phyloP scores from a whole-genome alignment of 2,113 vertebrate genomes.

The Argyrosomus japonicus region DNA sequence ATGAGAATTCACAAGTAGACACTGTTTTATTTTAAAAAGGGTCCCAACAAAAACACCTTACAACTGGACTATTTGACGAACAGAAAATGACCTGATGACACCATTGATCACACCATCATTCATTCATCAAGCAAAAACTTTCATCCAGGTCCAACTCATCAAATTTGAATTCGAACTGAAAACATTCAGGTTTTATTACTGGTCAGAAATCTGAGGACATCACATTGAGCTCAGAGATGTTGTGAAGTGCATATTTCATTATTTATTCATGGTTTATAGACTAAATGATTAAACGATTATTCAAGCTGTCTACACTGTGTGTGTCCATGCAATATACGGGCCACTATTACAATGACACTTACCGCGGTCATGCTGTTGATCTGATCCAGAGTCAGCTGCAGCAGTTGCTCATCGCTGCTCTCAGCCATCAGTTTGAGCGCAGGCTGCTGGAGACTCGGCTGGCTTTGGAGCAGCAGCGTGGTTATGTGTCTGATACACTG shows the following conservation, averaged over 20 bases:
- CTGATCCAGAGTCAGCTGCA: constrained; percentile 86
- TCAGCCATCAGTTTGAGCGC: constrained; percentile 94
- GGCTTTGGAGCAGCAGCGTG: constrained; percentile 80
- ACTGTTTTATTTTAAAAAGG: no score
- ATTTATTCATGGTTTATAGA: background rate
- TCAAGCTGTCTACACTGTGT: background rate
- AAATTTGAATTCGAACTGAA: background rate
- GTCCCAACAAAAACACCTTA: background rate
- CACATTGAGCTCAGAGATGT: background rate
- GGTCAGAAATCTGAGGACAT: background rate
- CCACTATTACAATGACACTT: constrained; percentile 46
- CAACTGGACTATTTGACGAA: background rate
- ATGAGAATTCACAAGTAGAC: no score
- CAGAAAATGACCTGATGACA: background rate
- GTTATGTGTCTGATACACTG: constrained; percentile 88
- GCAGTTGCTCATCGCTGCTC: constrained; percentile 86
- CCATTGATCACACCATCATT: background rate
- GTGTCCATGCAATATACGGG: no score
- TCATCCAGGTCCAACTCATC: background rate
- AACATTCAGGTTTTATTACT: constrained; percentile 3
- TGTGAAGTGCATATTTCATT: background rate
- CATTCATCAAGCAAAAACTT: background rate
- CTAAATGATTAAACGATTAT: background rate
- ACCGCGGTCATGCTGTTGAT: constrained; percentile 87
- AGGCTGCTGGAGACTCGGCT: constrained; percentile 84